Evolutionary conservation across 2,113 vertebrate genomes (phyloP).

Genomic region (Sinocyclocheilus rhinocerous): DNA sequence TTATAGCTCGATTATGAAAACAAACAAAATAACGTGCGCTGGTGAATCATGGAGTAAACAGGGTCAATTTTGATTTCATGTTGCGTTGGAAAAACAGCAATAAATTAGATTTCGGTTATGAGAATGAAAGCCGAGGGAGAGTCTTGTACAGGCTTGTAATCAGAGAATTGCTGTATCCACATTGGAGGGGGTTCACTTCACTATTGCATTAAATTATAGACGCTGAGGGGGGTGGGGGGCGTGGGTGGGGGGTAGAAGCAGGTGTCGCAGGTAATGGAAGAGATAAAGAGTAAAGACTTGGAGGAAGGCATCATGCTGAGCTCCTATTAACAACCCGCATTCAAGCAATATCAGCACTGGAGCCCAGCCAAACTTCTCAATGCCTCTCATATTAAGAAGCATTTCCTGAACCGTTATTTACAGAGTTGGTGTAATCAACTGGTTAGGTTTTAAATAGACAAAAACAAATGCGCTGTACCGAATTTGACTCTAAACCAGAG

Average conservation of each 20-base stretch:
- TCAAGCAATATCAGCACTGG: constrained; percentile 39
- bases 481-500: neutral
- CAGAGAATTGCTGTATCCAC: neutral
- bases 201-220: constrained; percentile 33
- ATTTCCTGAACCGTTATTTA: constrained; percentile 5
- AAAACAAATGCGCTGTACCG: neutral
- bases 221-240: too few species aligned
- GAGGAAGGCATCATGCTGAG: constrained; percentile 7
- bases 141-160: constrained; percentile 27
- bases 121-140: constrained; percentile 12
- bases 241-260: constrained; percentile 27
- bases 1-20: neutral
- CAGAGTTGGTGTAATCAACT: constrained; percentile 15
- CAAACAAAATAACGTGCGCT: neutral
- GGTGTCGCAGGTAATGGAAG: constrained; percentile 46
- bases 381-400: constrained; percentile 3
- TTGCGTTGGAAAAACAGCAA: neutral
- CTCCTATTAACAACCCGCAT: constrained; percentile 33
- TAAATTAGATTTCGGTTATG: neutral
- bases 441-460: neutral
- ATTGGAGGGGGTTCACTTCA: neutral
- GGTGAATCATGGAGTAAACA: constrained; percentile 18
- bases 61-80: constrained; percentile 19
- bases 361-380: constrained; percentile 16
- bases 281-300: constrained; percentile 16